Evolutionary conservation across 2,113 vertebrate species (phyloP), one percentile per base, ranked within the genome.

Genomic region (Perognathus longimembris): DNA sequence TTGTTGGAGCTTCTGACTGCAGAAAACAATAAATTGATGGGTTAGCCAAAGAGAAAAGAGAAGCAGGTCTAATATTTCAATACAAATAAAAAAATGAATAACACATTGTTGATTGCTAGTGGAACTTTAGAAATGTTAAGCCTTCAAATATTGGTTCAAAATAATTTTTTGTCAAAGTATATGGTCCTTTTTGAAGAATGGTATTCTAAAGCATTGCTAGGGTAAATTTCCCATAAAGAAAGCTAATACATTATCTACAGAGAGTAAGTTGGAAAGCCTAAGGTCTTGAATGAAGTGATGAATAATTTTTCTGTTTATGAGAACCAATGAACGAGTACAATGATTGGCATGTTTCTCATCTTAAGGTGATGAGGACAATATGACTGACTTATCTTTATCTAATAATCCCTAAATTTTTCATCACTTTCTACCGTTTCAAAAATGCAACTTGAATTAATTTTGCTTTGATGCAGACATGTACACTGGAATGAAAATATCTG

Each of bases 1-100:
- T 93, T 80, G 18, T 14, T 76, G 61, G 40, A 38, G 63, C 77
- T 74, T 91, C 88, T 67, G 34, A 14, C 3, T 6, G 5, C 34
- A 77, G 26, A 63, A 80, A 78, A 81, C 34, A 85, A 69, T 14
- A 32, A 54, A n/a, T 57, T 90, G 57, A 87, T 22, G 70, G 63
- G 84, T 54, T 59, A 70, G 34, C 17, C 38, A 70, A 69, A 76
- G 66, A 75, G 26, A 87, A 54, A 85, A n/a, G 34, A 83, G 30
- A 88, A 82, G 81, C n/a, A 81, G 7, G 6, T 34, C 17, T 30
- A 71, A 36, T 77, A 28, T 93, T 89, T 88, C 21, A 89, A 64
- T 15, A 90, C 5, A 84, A 91, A 59, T 79, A 91, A 77, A 57
- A 20, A 34, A 91, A 69, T 81, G 63, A 32, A 79, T 94, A 92